These are phyloP conservation scores for Danaus chrysippus DNA, from an alignment of 2,888 invertebrate genomes.

Conservation along the genomic window DNA sequence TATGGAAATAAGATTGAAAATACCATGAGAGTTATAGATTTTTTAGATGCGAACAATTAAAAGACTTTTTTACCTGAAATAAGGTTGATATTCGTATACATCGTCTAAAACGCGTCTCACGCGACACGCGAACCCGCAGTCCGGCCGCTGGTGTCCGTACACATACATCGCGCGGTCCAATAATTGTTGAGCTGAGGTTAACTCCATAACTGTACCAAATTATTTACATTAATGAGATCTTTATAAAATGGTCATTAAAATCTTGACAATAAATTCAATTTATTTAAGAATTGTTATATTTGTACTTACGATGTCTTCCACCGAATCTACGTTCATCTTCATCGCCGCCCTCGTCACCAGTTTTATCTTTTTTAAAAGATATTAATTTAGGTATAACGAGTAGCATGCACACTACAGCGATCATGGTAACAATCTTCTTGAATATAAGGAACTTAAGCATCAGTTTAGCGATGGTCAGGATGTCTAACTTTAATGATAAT, in stretches of 20 bases:
- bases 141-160: constrained; percentile 57
- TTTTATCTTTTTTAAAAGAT: constrained; percentile 64
- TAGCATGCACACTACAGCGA: constrained; percentile 86
- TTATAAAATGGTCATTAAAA: not conserved
- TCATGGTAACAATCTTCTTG: constrained; percentile 89
- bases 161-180: constrained; percentile 68
- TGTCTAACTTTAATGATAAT: constrained; percentile 83
- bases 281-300: not conserved
- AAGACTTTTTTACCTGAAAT: constrained; percentile 57
- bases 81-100: constrained; percentile 73
- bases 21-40: not conserved
- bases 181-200: constrained; percentile 69
- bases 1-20: not conserved
- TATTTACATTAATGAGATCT: constrained; percentile 8
- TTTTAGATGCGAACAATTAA: not conserved
- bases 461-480: constrained; percentile 86
- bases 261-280: not conserved
- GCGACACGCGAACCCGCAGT: constrained; percentile 71
- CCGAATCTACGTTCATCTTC: constrained; percentile 61
- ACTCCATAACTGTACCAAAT: constrained; percentile 52
- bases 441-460: constrained; percentile 87
- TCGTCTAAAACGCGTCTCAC: constrained; percentile 68
- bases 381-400: constrained; percentile 86
- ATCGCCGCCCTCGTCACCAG: constrained; percentile 46
- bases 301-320: constrained; percentile 49